Evolutionary conservation across 2,113 vertebrate species (phyloP), one percentile per base, ranked within the genome.

Genomic region (Nothobranchius furzeri): DNA sequence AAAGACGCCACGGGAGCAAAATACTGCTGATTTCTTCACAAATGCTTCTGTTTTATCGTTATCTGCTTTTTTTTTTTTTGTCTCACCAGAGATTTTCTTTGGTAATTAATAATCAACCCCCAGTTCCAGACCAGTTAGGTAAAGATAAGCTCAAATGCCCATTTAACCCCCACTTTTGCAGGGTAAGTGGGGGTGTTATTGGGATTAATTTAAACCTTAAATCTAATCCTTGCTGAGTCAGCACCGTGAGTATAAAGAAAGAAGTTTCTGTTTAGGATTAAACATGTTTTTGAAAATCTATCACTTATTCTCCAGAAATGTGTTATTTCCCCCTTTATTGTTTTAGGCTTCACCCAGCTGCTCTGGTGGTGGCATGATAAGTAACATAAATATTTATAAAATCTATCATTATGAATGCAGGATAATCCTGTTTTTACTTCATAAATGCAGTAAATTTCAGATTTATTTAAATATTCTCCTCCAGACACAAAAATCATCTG

Each of bases 201-300:
- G 52, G 68, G 73, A 66, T 76, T 70, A 73, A 8, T 53, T 56
- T n/a, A 60, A 75, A 45, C 30, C 30, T 15, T 10, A 55, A 73
- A 79, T 66, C 79, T 60, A 64, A 79, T 80, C 87, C 76, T 53
- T 77, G 85, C 85, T 88, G 83, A 88, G 71, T 79, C 79, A 71
- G 87, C 87, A 77, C 60, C 64, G 13, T 55, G 76, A 13, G 50
- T 12, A 2, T 60, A 37, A 36, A 8, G 37, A 54, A 45, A 50
- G 35, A 55, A 9, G n/a, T 67, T 30, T 30, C 30, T 30, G 54
- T n/a, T 56, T 45, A 9, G 17, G 13, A 17, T 25, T 51, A 15
- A 9, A 12, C 25, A 12, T 12, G 51, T 74, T 70, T 57, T 24
- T 40, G 46, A 3, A 68, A 55, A 36, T 68, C 52, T 64, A 25